Evolutionary conservation across 2,888 invertebrate species (phyloP).

Genomic region (Merodon equestris): DNA sequence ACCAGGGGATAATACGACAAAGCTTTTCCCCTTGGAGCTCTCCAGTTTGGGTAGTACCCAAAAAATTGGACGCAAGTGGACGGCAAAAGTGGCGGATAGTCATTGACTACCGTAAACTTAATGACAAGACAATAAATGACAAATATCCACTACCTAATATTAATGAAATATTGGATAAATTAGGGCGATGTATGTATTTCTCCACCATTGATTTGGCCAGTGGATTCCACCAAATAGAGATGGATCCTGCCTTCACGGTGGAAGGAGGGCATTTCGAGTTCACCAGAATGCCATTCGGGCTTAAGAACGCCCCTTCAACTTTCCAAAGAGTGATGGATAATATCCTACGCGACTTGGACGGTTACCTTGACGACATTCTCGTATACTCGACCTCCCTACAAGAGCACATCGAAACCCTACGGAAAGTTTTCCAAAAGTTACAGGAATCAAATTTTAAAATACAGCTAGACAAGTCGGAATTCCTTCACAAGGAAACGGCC

Average conservation of each 20-base stretch:
- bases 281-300: conserved; percentile 20
- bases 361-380: conserved; percentile 35
- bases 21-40: conserved; percentile 34
- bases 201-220: conserved; percentile 43
- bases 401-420: conserved; percentile 4
- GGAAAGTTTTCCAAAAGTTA: conserved; percentile 2
- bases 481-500: conserved; percentile 1
- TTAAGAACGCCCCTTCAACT: conserved; percentile 29
- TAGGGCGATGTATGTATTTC: conserved; percentile 52
- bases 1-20: conserved; percentile 54
- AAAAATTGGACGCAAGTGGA: conserved; percentile 41
- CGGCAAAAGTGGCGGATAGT: conserved; percentile 57
- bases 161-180: conserved; percentile 61
- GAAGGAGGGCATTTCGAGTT: conserved; percentile 23
- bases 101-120: conserved; percentile 52
- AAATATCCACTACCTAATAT: conserved; percentile 62
- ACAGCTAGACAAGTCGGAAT: conserved; percentile 1
- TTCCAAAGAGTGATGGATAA: conserved; percentile 24
- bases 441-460: conserved; percentile 11
- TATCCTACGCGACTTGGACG: conserved; percentile 27
- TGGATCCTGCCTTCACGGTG: conserved; percentile 10
- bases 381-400: conserved; percentile 23
- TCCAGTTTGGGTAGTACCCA: conserved; percentile 48
- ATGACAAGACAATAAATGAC: conserved; percentile 52
- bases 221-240: conserved; percentile 48